Evolutionary conservation across 2,113 vertebrate genomes (phyloP).

Genomic region (Tamias sibiricus): DNA sequence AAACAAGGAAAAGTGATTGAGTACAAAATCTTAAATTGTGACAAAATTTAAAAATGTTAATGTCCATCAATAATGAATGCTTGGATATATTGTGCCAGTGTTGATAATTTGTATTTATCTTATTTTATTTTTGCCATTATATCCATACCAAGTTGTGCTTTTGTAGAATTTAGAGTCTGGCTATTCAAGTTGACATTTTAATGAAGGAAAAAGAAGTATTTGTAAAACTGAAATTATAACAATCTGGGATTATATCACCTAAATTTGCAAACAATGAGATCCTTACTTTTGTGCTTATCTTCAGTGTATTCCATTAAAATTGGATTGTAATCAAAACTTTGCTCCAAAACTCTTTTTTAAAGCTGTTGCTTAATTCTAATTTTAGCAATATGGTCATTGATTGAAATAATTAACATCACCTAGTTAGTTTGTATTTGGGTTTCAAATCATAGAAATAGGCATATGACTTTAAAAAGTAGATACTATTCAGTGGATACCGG

Average conservation of each 20-base stretch:
- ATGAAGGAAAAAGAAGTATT: neutral
- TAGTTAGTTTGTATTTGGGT: neutral
- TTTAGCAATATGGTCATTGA: neutral
- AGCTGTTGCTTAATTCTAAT: neutral
- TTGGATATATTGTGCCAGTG: neutral
- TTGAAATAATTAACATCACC: neutral
- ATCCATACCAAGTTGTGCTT: slow-evolving; percentile 13
- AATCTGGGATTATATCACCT: neutral
- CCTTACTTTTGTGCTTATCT: neutral
- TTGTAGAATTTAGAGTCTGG: neutral
- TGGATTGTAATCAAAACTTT: neutral
- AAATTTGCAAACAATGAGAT: neutral
- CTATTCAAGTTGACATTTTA: slow-evolving; percentile 7
- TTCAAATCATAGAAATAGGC: neutral
- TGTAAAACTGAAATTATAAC: slow-evolving; percentile 17
- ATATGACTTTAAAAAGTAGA: neutral
- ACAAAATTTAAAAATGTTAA: neutral
- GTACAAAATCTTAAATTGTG: neutral
- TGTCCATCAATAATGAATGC: neutral
- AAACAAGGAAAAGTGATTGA: neutral
- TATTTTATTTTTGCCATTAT: slow-evolving; percentile 15
- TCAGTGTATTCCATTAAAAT: neutral
- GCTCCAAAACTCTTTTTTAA: neutral
- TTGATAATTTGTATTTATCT: neutral
- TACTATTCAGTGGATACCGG: neutral